Evolutionary conservation across 2,797 vertebrate species (phyloP), one percentile per base, ranked within the genome.

Genomic region (Trichosurus vulpecula): DNA sequence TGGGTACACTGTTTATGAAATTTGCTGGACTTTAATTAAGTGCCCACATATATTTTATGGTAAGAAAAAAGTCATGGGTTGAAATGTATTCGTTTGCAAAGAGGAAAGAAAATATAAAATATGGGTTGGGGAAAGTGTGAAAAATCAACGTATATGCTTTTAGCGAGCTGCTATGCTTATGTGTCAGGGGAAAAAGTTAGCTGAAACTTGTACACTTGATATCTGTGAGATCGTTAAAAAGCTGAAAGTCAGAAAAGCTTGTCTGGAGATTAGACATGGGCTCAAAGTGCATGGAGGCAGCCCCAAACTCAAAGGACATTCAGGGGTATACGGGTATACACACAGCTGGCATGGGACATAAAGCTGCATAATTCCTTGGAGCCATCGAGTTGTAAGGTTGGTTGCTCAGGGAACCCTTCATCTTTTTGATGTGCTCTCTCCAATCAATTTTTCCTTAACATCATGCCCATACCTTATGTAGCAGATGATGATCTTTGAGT

Each of bases 161-260:
- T 27, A 51, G 74, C 14, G 1, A 87, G 74, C 97, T 94, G 92
- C 95, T 96, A 96, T 61, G 3, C 22, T 22, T 27, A 52, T 91
- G 52, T 74, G 95, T 90, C 0, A 95, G 87, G 56, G 53, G 31
- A 31, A 52, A 95, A 95, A 93, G 54, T 53, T 93, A 74, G n/a
- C 61, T 1, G 27, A 96, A 96, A 96, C 61, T 41, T 89, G 57
- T 89, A 97, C 89, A 95, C 54, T 90, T 47, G 54, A 96, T 93
- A 54, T 92, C 57, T 97, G 57, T 22, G 92, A 95, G 54, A 74
- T 92, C 92, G 11, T 95, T 96, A 54, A 94, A 90, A 95, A 95
- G 91, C 96, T 96, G n/a, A 66, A 95, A 91, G 93, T 95, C 92
- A 93, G 94, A 92, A 96, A 95, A 90, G 52, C 51, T 94, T 57